phyloP scores from a whole-genome alignment of 2,888 invertebrate species.

The Cenopis cana region DNA sequence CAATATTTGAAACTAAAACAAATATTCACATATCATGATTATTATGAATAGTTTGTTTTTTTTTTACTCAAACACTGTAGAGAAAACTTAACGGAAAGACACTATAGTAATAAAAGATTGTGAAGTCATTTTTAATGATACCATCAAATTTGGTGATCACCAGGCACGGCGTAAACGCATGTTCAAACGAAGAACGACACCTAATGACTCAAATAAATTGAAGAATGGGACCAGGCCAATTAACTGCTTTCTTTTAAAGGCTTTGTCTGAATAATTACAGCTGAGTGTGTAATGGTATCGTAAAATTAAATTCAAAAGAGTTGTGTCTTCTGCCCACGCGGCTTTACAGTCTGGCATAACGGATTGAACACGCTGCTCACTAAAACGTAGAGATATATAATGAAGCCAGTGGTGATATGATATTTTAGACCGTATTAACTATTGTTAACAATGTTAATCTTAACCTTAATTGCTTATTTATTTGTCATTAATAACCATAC shows the following conservation, averaged over 20 bases:
- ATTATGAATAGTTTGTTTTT: no score
- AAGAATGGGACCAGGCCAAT: constrained; percentile 60
- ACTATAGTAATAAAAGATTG: background rate
- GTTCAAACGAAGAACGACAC: constrained; percentile 42
- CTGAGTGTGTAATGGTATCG: constrained; percentile 30
- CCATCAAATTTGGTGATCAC: constrained; percentile 3
- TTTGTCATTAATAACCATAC: background rate
- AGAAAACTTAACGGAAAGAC: background rate
- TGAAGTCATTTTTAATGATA: constrained; percentile 38
- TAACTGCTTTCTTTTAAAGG: constrained; percentile 61
- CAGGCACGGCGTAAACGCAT: constrained; percentile 4
- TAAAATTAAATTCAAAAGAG: constrained; percentile 43
- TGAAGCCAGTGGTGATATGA: background rate
- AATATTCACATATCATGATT: no score
- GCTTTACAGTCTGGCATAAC: constrained; percentile 40
- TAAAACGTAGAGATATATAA: no score
- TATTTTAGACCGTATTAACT: background rate
- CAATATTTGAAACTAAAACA: background rate
- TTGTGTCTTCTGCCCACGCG: constrained; percentile 41
- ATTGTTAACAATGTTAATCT: background rate
- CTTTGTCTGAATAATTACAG: constrained; percentile 43
- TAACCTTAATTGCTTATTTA: background rate
- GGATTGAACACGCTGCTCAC: constrained; percentile 25
- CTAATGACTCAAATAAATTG: constrained; percentile 52
- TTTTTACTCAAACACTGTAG: background rate